Evolutionary conservation across 1,140 invertebrate species (phyloP), one percentile per base, ranked within the genome.

Genomic region (Reticulitermes speratus): DNA sequence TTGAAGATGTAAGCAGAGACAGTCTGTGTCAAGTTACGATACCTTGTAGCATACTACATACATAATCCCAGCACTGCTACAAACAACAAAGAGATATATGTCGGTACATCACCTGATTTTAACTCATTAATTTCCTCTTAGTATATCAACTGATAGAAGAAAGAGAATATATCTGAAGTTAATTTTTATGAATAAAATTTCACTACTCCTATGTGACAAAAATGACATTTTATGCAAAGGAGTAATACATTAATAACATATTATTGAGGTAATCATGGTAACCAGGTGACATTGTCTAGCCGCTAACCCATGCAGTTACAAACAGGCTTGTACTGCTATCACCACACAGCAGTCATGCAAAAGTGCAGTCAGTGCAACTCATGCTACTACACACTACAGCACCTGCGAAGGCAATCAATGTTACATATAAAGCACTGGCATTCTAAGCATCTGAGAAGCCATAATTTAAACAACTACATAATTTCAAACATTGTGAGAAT

Each of bases 61-160:
- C 65, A 30, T 75, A 75, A n/a, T 75, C 65, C 65, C n/a, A 75
- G 30, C 65, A 75, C 14, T 75, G 65, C 65, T 75, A 75, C 65
- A 75, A 55, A 75, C n/a, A 75, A 25, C 65, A 75, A n/a, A 25
- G 65, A 30, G 65, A 30, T 75, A 75, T 75, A 75, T 75, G 25
- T 75, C 30, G n/a, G 65, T 30, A 75, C n/a, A 75, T 75, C 65
- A 75, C 65, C 65, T 75, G 65, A 75, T 75, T 30, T 75, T 8
- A 30, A 55, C 14, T 16, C 52, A 55, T 55, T 55, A 12, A 55
- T 55, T 55, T 55, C 19, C 3, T 48, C 48, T 12, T 16, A 48
- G 30, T 12, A 75, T 8, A 75, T 75, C 59, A 65, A n/a, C 7
- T 8, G 9, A 75, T n/a, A 2, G n/a, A 75, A 30, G 16, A 30